phyloP scores from a whole-genome alignment of 2,113 vertebrate genomes.

The Mesitornis unicolor region DNA sequence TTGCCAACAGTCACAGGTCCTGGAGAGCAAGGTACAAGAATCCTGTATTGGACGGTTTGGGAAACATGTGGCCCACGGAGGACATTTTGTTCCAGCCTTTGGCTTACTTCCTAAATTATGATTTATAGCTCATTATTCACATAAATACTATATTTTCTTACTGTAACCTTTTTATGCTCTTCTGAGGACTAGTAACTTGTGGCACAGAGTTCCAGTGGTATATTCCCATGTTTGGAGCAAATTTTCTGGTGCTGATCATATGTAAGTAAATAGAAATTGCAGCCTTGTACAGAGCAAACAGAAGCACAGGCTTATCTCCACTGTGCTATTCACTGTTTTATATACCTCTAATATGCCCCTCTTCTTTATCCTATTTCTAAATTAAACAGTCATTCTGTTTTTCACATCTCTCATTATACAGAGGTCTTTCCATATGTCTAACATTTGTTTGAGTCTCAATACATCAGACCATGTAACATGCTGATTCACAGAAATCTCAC shows the following conservation, averaged over 20 bases:
- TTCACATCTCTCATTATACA: conserved; percentile 56
- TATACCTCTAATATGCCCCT: not conserved
- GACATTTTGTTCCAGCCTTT: not conserved
- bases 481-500: conserved; percentile 64
- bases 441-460: conserved; percentile 57
- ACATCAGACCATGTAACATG: conserved; percentile 53
- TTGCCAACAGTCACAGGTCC: not conserved
- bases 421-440: conserved; percentile 63
- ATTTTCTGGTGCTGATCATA: not conserved
- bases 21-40: not conserved
- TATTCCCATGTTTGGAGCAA: not conserved
- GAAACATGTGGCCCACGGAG: not conserved
- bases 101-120: not conserved
- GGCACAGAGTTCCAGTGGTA: not conserved
- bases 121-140: not conserved
- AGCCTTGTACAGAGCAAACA: not conserved
- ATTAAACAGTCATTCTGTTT: conserved; percentile 54
- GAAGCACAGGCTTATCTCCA: not conserved
- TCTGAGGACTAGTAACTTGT: not conserved
- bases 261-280: conserved; percentile 4
- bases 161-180: not conserved
- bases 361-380: conserved; percentile 46
- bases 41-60: not conserved
- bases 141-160: not conserved
- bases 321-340: conserved; percentile 25